Percentiles rank a stretch among this genome's conserved stretches.
These are phyloP conservation scores for Noctua janthe DNA, from an alignment of 2,888 invertebrate genomes.

Conservation along the genomic window DNA sequence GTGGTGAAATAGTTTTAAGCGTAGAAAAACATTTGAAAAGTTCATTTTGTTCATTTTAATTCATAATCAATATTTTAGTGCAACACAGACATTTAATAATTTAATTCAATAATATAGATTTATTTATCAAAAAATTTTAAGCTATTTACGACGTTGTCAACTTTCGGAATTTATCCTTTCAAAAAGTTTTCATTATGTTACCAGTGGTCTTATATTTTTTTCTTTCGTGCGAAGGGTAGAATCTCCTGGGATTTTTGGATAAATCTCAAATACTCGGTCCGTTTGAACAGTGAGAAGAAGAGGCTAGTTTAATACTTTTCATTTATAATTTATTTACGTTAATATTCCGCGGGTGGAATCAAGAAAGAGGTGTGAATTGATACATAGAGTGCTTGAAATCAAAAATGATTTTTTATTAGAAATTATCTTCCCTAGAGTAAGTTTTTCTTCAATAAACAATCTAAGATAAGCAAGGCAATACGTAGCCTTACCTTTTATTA, in stretches of 20 bases:
- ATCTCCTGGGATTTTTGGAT: not conserved
- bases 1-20: too few relatives aligned
- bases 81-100: not conserved
- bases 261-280: constrained; percentile 5
- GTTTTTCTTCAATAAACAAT: constrained; percentile 14
- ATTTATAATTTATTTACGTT: constrained; percentile 41
- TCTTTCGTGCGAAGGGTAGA: not conserved
- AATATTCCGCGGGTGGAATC: constrained; percentile 4
- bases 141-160: not conserved
- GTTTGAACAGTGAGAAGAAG: constrained; percentile 22
- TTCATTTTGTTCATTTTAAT: too few relatives aligned
- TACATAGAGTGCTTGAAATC: constrained; percentile 12
- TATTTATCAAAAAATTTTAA: not conserved
- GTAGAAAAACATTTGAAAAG: too few relatives aligned
- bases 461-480: not conserved
- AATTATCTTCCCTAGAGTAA: constrained; percentile 4
- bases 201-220: not conserved
- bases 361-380: constrained; percentile 40
- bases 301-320: constrained; percentile 31
- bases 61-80: too few relatives aligned
- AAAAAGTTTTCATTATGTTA: not conserved
- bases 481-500: not conserved
- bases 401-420: constrained; percentile 7
- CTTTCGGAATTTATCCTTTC: not conserved
- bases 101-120: not conserved